phyloP scores from a whole-genome alignment of 1,140 invertebrate genomes.

The Drosophila obscura region DNA sequence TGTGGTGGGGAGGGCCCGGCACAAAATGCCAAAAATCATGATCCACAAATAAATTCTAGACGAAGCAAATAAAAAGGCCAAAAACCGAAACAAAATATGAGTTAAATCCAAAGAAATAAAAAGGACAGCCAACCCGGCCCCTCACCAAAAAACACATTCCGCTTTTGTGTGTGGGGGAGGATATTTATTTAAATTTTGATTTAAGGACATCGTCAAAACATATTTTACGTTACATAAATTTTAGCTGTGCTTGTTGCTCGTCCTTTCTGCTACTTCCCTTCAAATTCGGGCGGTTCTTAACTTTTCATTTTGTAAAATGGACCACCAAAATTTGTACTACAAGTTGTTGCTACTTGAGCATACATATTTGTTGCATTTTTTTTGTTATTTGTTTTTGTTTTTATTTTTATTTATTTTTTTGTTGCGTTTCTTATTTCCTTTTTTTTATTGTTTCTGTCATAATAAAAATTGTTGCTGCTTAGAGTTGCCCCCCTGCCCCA shows the following conservation, averaged over 20 bases:
- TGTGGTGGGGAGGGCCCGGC: slow-evolving; percentile 11
- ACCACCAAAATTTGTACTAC: slow-evolving; percentile 78
- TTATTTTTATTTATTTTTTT: slow-evolving; percentile 1
- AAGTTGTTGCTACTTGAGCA: slow-evolving; percentile 63
- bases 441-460: slow-evolving; percentile 73
- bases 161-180: slow-evolving; percentile 6
- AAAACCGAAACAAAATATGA: slow-evolving; percentile 21
- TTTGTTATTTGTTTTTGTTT: slow-evolving; percentile 4
- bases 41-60: slow-evolving; percentile 65
- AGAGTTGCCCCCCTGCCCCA: slow-evolving; percentile 23
- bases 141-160: slow-evolving; percentile 3
- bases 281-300: slow-evolving; percentile 38
- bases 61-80: slow-evolving; percentile 59
- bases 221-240: slow-evolving; percentile 81
- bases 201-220: slow-evolving; percentile 80
- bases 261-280: not conserved
- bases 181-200: slow-evolving; percentile 82
- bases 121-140: not conserved
- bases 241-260: slow-evolving; percentile 42
- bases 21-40: slow-evolving; percentile 70
- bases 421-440: slow-evolving; percentile 8
- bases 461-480: slow-evolving; percentile 77
- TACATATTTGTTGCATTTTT: slow-evolving; percentile 51
- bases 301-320: slow-evolving; percentile 79
- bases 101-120: slow-evolving; percentile 60